A percentile compares a stretch with the other conserved stretches of the same genome.
Evolutionary conservation across 1,140 invertebrate genomes (phyloP).

Genomic region (Muscidifurax raptorellus): DNA sequence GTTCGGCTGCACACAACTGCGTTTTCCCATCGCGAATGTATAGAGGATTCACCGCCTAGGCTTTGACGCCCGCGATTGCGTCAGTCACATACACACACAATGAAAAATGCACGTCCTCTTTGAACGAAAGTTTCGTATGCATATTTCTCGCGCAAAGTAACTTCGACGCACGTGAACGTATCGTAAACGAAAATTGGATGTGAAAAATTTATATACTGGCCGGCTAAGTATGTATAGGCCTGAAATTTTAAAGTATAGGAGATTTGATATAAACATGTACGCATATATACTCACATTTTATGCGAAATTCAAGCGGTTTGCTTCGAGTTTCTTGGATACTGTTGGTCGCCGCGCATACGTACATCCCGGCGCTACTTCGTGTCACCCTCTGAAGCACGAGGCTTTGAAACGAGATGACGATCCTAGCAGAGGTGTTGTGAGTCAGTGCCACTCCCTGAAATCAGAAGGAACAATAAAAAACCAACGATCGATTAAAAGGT

Average conservation of each 20-base stretch:
- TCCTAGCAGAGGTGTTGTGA: conserved; percentile 80
- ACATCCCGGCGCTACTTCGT: conserved; percentile 77
- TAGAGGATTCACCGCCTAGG: conserved; percentile 19
- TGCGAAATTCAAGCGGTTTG: conserved; percentile 77
- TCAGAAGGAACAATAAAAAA: conserved; percentile 52
- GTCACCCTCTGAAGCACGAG: conserved; percentile 80
- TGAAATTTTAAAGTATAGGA: conserved; percentile 60
- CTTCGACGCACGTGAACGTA: conserved; percentile 18
- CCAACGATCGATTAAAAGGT: too few relatives aligned
- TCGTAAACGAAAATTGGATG: conserved; percentile 65
- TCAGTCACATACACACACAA: neutral
- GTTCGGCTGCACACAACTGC: neutral
- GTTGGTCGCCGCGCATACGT: conserved; percentile 79
- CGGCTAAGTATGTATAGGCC: conserved; percentile 59
- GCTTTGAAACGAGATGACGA: conserved; percentile 81
- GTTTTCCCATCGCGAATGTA: conserved; percentile 2
- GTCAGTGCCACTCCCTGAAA: conserved; percentile 77
- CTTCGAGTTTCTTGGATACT: conserved; percentile 77
- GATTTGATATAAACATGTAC: too few relatives aligned
- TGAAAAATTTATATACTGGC: conserved; percentile 65
- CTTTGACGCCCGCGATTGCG: conserved; percentile 8
- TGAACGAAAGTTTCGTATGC: neutral
- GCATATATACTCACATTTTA: conserved; percentile 82
- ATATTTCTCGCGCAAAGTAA: conserved; percentile 9
- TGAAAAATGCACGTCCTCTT: conserved; percentile 21